phyloP scores from a whole-genome alignment of 2,888 invertebrate species.

The Neuroscelio doddi region DNA sequence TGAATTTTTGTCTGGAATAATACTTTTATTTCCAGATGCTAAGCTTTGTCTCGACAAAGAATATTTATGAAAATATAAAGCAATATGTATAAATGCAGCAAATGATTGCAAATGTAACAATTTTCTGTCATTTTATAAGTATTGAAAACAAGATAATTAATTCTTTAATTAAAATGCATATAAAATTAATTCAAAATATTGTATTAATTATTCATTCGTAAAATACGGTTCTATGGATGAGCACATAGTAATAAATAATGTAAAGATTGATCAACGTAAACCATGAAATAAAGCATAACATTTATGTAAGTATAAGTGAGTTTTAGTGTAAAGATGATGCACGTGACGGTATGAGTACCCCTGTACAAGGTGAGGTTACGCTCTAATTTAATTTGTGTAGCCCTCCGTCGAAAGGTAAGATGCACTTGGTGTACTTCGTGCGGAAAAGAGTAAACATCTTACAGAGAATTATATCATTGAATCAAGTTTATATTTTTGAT shows the following conservation, averaged over 20 bases:
- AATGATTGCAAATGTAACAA: slow-evolving; percentile 19
- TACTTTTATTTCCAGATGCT: background rate
- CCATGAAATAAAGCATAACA: background rate
- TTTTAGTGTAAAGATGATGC: slow-evolving; percentile 5
- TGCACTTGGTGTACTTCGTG: slow-evolving; percentile 51
- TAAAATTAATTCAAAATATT: slow-evolving; percentile 17
- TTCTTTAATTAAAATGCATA: slow-evolving; percentile 28
- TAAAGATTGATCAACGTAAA: background rate
- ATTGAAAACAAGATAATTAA: slow-evolving; percentile 24
- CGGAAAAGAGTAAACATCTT: slow-evolving; percentile 45
- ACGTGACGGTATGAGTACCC: slow-evolving; percentile 46
- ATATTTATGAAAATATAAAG: slow-evolving; percentile 16
- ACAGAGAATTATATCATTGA: slow-evolving; percentile 12
- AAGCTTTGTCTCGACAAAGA: background rate
- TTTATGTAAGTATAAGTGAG: background rate
- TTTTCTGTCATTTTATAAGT: slow-evolving; percentile 15
- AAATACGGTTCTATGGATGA: slow-evolving; percentile 6
- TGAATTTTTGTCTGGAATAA: slow-evolving; percentile 21
- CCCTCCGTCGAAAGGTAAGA: slow-evolving; percentile 49
- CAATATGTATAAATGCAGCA: background rate
- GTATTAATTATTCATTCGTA: slow-evolving; percentile 23
- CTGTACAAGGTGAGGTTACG: slow-evolving; percentile 41
- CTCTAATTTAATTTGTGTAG: slow-evolving; percentile 52
- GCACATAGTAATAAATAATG: slow-evolving; percentile 7
- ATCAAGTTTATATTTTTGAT: slow-evolving; percentile 14